These are phyloP conservation scores for Stigmatopora nigra DNA, from an alignment of 2,113 vertebrate species.

Conservation along the genomic window DNA sequence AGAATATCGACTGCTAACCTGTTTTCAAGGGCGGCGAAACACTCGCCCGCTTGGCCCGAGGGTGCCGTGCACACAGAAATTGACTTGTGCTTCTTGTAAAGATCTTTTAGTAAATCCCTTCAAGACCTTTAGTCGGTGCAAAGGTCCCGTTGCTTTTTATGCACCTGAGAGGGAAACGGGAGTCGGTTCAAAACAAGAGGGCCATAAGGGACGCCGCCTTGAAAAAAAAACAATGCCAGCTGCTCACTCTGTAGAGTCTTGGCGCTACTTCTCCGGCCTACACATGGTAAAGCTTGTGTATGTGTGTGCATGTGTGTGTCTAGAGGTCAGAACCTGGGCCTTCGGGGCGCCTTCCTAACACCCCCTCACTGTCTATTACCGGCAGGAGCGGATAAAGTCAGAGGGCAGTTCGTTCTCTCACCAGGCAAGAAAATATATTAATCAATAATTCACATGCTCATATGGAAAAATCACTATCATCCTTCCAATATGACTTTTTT, in stretches of 20 bases:
- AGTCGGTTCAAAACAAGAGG: slow-evolving; percentile 36
- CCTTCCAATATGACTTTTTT: slow-evolving; percentile 13
- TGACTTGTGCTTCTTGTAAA: slow-evolving; percentile 48
- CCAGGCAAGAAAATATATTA: slow-evolving; percentile 47
- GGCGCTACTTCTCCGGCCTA: slow-evolving; percentile 55
- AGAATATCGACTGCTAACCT: slow-evolving; percentile 47
- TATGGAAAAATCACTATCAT: not conserved
- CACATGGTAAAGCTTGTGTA: slow-evolving; percentile 35
- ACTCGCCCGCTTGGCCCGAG: slow-evolving; percentile 35
- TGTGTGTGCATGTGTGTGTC: not conserved
- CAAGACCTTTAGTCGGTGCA: slow-evolving; percentile 47
- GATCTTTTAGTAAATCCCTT: slow-evolving; percentile 52
- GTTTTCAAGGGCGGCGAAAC: slow-evolving; percentile 57
- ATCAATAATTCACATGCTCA: slow-evolving; percentile 50
- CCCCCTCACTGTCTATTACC: slow-evolving; percentile 24
- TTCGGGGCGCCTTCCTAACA: slow-evolving; percentile 41
- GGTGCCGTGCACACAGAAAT: slow-evolving; percentile 34
- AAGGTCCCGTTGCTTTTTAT: slow-evolving; percentile 46
- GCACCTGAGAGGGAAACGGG: slow-evolving; percentile 37
- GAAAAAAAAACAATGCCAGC: slow-evolving; percentile 67
- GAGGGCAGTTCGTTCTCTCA: slow-evolving; percentile 33
- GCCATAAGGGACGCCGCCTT: slow-evolving; percentile 32
- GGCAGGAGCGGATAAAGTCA: slow-evolving; percentile 32
- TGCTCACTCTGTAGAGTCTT: slow-evolving; percentile 67
- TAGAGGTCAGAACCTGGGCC: slow-evolving; percentile 40